Evolutionary conservation across 2,888 invertebrate species (phyloP).

Genomic region (Agrochola circellaris): DNA sequence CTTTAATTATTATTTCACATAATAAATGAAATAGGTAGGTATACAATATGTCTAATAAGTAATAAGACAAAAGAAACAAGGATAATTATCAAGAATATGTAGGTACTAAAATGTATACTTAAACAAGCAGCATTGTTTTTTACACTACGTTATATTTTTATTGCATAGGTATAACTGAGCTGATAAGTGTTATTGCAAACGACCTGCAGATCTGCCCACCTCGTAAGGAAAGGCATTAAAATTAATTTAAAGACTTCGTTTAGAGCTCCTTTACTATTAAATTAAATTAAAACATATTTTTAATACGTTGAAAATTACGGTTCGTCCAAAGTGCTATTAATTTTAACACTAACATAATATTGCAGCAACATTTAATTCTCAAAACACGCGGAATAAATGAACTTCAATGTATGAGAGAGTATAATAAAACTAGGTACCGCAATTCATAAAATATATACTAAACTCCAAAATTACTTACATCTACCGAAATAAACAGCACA

Average conservation of each 20-base stretch:
- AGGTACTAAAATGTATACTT: conserved; percentile 9
- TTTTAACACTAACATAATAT: background rate
- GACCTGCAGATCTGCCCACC: background rate
- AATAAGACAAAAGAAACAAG: conserved; percentile 28
- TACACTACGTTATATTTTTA: conserved; percentile 4
- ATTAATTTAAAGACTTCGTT: background rate
- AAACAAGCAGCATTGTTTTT: background rate
- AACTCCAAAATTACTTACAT: conserved; percentile 74
- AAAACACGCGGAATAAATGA: background rate
- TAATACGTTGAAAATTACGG: background rate
- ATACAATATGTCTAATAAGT: background rate
- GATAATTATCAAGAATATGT: conserved; percentile 21
- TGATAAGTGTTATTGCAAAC: background rate
- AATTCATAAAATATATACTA: conserved; percentile 58
- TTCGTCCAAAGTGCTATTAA: background rate
- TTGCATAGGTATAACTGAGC: background rate
- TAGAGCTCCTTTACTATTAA: background rate
- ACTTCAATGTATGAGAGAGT: conserved; percentile 3
- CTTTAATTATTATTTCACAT: background rate
- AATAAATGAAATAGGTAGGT: background rate
- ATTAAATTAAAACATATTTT: conserved; percentile 1
- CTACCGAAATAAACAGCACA: conserved; percentile 78
- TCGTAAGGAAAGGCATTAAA: background rate
- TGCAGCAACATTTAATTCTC: conserved; percentile 1
- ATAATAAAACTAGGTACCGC: conserved; percentile 39